These are phyloP conservation scores for Phaenicophaeus curvirostris DNA, from an alignment of 2,797 vertebrate genomes.

Conservation along the genomic window DNA sequence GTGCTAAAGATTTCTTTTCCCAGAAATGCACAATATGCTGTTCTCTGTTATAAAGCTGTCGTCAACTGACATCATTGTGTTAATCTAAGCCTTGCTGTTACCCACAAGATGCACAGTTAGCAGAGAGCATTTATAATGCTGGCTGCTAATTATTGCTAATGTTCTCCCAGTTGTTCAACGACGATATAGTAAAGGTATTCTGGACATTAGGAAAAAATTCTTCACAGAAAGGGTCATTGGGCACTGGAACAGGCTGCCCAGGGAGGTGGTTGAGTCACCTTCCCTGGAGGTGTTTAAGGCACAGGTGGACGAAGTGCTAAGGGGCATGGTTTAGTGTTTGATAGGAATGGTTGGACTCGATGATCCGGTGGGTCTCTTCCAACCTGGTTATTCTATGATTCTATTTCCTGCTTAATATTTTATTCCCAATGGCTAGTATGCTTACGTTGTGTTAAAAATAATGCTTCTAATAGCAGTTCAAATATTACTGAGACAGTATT, in stretches of 20 bases:
- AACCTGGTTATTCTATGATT: too few relatives aligned
- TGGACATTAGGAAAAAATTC: too few relatives aligned
- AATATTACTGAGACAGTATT: neutral
- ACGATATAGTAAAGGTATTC: too few relatives aligned
- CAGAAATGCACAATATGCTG: constrained; percentile 18
- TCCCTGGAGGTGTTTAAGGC: too few relatives aligned
- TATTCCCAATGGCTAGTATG: neutral
- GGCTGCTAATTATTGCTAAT: neutral
- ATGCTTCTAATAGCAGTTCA: neutral
- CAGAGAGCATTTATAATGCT: neutral
- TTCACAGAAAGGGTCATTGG: too few relatives aligned
- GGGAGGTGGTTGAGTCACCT: too few relatives aligned
- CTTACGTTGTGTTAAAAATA: neutral
- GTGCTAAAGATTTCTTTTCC: neutral
- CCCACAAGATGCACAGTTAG: neutral
- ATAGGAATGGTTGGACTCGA: too few relatives aligned
- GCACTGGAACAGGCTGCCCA: too few relatives aligned
- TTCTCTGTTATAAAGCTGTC: constrained; percentile 7
- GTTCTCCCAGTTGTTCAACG: neutral
- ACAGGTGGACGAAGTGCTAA: too few relatives aligned
- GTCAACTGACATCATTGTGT: neutral
- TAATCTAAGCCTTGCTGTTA: neutral
- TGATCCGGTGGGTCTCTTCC: too few relatives aligned
- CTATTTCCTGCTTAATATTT: neutral
- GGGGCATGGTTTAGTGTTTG: too few relatives aligned